phyloP scores from a whole-genome alignment of 1,140 invertebrate genomes.

The Caerostris extrusa region DNA sequence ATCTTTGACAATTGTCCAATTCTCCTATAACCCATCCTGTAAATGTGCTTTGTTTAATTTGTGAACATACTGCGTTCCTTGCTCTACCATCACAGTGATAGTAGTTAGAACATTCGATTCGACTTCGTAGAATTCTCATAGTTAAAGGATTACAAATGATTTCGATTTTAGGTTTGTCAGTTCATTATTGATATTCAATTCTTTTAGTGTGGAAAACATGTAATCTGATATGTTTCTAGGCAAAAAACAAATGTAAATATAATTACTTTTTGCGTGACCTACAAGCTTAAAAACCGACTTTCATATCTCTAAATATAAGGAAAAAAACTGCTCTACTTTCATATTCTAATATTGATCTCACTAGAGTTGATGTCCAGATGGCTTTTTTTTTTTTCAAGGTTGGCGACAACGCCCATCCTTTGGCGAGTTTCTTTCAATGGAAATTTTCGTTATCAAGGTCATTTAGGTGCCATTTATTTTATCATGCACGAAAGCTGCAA shows the following conservation, averaged over 20 bases:
- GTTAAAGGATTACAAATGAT: too few species aligned
- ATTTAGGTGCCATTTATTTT: neutral
- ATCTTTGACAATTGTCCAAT: too few species aligned
- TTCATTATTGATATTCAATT: neutral
- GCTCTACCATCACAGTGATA: too few species aligned
- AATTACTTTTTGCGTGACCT: conserved; percentile 3
- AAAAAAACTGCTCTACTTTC: neutral
- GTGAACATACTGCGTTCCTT: too few species aligned
- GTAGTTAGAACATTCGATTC: too few species aligned
- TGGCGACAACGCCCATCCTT: neutral
- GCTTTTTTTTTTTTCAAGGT: conserved; percentile 13
- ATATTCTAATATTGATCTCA: conserved; percentile 15
- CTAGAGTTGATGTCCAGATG: neutral
- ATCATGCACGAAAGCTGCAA: neutral
- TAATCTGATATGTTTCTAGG: neutral
- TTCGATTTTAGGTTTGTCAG: neutral
- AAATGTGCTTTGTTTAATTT: too few species aligned
- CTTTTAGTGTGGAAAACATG: neutral
- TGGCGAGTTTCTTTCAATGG: neutral
- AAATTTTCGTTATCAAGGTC: conserved; percentile 21
- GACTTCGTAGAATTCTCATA: too few species aligned
- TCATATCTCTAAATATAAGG: neutral
- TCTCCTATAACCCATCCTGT: too few species aligned
- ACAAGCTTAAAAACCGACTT: neutral
- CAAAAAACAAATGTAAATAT: neutral